A percentile compares a stretch with the other conserved stretches of the same genome.
Conservation (phyloP, 2,888 invertebrate genomes). For the Campoplex nolae region DNA sequence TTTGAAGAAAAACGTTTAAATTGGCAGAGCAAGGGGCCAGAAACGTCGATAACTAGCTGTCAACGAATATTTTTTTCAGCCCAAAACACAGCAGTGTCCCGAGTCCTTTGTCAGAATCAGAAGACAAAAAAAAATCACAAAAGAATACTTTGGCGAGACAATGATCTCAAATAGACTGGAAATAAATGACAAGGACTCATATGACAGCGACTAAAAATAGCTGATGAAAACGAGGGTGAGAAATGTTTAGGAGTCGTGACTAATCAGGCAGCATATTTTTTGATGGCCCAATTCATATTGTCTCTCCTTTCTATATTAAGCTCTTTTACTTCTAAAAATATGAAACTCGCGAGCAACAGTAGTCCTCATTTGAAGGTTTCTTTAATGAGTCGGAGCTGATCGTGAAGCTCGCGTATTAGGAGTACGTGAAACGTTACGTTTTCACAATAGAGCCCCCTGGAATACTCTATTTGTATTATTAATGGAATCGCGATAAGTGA, state of each 20-base stretch:
- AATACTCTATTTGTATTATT: background rate
- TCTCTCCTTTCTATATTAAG: background rate
- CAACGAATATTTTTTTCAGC: too few relatives aligned
- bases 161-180: background rate
- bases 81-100: background rate
- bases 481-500: background rate
- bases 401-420: background rate
- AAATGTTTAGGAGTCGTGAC: background rate
- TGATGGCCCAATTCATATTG: background rate
- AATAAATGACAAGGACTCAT: background rate
- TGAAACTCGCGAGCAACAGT: background rate
- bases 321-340: slow-evolving; percentile 1
- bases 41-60: too few relatives aligned
- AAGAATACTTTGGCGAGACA: background rate
- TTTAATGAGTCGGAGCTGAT: slow-evolving; percentile 19
- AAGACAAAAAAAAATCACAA: background rate
- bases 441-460: background rate
- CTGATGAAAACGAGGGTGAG: background rate
- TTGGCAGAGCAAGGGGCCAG: too few relatives aligned
- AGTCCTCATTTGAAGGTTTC: background rate
- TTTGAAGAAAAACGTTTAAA: too few relatives aligned
- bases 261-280: background rate
- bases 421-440: background rate
- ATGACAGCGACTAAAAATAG: too few relatives aligned
- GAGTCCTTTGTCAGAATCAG: background rate